phyloP scores from a whole-genome alignment of 2,888 invertebrate species.

The Lasioglossum marginatum region DNA sequence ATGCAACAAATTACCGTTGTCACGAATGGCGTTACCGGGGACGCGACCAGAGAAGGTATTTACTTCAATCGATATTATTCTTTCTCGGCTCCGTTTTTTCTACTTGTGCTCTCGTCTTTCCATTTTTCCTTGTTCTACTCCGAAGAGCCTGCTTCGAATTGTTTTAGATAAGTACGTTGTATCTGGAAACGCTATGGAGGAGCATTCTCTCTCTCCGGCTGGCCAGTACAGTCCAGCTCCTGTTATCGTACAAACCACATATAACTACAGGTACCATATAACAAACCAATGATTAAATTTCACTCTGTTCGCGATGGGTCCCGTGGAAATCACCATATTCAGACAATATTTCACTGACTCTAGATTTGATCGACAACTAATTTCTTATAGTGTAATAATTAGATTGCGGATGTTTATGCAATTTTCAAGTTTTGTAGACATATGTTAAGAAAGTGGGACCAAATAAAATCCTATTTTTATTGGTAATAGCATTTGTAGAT shows the following conservation, averaged over 20 bases:
- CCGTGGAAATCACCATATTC: no score
- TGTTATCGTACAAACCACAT: slow-evolving; percentile 88
- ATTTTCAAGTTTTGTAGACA: no score
- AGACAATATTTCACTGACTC: no score
- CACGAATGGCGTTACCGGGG: slow-evolving; percentile 82
- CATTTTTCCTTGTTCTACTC: not conserved
- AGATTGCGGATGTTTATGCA: no score
- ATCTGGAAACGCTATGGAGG: slow-evolving; percentile 85
- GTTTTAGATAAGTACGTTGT: slow-evolving; percentile 86
- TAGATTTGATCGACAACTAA: no score
- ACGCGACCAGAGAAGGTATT: slow-evolving; percentile 82
- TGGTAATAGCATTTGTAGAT: no score
- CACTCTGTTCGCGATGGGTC: not conserved
- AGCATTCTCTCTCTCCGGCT: slow-evolving; percentile 86
- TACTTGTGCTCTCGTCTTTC: not conserved
- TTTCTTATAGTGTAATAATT: no score
- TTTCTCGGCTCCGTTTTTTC: not conserved
- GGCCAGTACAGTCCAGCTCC: slow-evolving; percentile 87
- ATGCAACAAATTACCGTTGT: slow-evolving; percentile 83
- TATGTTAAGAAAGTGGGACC: no score
- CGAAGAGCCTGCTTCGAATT: not conserved
- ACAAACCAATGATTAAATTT: not conserved
- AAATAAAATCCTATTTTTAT: no score
- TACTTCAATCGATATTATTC: not conserved
- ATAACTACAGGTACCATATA: slow-evolving; percentile 85